Evolutionary conservation across 2,888 invertebrate genomes (phyloP), one percentile per base, ranked within the genome.

Genomic region (Chymomyza amoena): DNA sequence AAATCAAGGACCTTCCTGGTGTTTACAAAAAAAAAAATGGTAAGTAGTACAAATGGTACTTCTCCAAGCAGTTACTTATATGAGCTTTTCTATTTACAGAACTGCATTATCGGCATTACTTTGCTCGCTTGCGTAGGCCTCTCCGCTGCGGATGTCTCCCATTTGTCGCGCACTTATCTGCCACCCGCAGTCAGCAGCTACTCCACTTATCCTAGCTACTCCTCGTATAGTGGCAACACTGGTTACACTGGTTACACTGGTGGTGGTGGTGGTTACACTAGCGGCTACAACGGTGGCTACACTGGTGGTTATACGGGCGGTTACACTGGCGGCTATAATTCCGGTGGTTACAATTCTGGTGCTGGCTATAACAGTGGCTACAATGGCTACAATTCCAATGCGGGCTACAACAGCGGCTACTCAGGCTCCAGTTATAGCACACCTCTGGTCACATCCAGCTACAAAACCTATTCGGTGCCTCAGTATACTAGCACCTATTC

Each of bases 61-160:
- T 25, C 25, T 25, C 4, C 4, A 25, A 25, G 25, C 25, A 25
- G 3, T 25, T 25, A 25, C 25, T 25, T 25, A 25, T 2, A 25
- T 25, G 4, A 4, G 25, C 25, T 25, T 3, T 4, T 56, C 32
- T 64, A 36, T 64, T 63, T 80, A 2, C 64, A 90, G 90, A 79
- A 84, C 66, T 75, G 61, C 63, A 61, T 79, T 64, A 16, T 73
- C 28, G 54, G 76, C 13, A 32, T 85, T 32, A 66, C 68, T 59
- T 56, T 89, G 54, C 66, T 86, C 59, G 77, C 77, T 64, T 69
- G 84, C 13, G 57, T 89, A 73, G 78, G 80, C 1, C 32, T 83
- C 51, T 75, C 81, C 36, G 72, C 69, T 13, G 90, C 79, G 2
- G 90, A 90, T 69, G 90, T 90, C 15, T 83, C 90, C 6, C 90